Percentiles rank a stretch among this genome's conserved stretches.
These are phyloP conservation scores for Agelaius phoeniceus DNA, from an alignment of 2,113 vertebrate species.

Conservation along the genomic window DNA sequence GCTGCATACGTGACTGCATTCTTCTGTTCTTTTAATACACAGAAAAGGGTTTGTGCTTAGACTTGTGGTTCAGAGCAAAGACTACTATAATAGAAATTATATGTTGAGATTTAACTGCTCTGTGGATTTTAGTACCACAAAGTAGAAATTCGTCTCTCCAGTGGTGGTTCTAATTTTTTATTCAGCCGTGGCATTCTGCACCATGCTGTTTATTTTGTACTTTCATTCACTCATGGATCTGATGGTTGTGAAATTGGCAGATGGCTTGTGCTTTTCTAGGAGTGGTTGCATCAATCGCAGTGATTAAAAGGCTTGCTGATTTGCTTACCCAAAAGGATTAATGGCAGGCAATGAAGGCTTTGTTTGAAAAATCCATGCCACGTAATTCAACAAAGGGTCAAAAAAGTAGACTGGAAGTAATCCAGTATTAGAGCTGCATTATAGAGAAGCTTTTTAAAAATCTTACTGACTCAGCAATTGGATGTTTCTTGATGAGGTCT, in stretches of 20 bases:
- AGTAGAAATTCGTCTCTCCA: conserved; percentile 64
- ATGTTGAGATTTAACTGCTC: conserved; percentile 46
- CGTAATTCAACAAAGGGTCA: conserved; percentile 49
- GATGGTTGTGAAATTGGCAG: conserved; percentile 58
- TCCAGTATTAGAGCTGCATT: conserved; percentile 50
- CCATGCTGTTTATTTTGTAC: conserved; percentile 60
- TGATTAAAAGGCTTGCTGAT: conserved; percentile 71
- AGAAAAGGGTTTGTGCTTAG: neutral
- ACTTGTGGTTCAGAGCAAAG: conserved; percentile 1
- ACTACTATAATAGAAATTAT: conserved; percentile 11
- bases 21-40: neutral
- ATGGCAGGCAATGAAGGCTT: conserved; percentile 60
- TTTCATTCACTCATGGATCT: conserved; percentile 51
- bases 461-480: conserved; percentile 56
- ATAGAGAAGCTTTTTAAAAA: conserved; percentile 49
- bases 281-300: conserved; percentile 46
- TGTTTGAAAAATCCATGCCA: conserved; percentile 67
- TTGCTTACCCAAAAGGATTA: conserved; percentile 73
- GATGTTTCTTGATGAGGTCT: conserved; percentile 54
- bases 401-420: conserved; percentile 62
- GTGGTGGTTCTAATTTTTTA: conserved; percentile 59
- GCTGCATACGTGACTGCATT: neutral
- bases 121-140: conserved; percentile 63
- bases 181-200: conserved; percentile 60
- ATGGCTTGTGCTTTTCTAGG: conserved; percentile 64